Percentiles rank a stretch among this genome's conserved stretches.
phyloP scores from a whole-genome alignment of 2,888 invertebrate species.

The Cephus sareptanus region DNA sequence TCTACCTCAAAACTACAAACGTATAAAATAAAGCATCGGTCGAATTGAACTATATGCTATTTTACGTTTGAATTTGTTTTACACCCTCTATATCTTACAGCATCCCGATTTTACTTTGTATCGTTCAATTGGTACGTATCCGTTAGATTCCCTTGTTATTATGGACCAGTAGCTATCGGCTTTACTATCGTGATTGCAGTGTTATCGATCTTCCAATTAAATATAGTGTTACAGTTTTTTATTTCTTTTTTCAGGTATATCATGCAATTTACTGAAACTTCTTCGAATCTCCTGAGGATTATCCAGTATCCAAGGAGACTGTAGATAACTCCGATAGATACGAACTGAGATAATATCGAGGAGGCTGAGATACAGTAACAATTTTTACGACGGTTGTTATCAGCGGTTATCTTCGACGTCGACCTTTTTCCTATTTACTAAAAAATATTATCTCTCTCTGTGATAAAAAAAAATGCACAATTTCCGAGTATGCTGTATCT shows the following conservation, averaged over 20 bases:
- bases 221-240: background rate
- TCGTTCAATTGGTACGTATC: background rate
- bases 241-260: background rate
- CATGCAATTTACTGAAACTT: background rate
- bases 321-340: background rate
- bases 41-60: background rate
- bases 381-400: background rate
- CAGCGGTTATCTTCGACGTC: background rate
- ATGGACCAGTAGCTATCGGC: background rate
- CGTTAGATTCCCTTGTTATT: background rate
- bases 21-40: too few species aligned
- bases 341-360: background rate
- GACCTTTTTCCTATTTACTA: background rate
- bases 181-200: background rate
- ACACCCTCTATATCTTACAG: background rate
- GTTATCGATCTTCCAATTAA: background rate
- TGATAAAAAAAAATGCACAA: background rate
- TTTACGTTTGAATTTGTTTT: background rate
- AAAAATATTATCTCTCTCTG: background rate
- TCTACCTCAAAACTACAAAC: too few species aligned
- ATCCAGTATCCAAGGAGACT: background rate
- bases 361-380: background rate
- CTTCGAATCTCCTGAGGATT: background rate
- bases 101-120: background rate
- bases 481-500: background rate